Percentiles rank a stretch among this genome's conserved stretches.
Conservation (phyloP, 2,113 vertebrate genomes). For the Tonatia bakeri region DNA sequence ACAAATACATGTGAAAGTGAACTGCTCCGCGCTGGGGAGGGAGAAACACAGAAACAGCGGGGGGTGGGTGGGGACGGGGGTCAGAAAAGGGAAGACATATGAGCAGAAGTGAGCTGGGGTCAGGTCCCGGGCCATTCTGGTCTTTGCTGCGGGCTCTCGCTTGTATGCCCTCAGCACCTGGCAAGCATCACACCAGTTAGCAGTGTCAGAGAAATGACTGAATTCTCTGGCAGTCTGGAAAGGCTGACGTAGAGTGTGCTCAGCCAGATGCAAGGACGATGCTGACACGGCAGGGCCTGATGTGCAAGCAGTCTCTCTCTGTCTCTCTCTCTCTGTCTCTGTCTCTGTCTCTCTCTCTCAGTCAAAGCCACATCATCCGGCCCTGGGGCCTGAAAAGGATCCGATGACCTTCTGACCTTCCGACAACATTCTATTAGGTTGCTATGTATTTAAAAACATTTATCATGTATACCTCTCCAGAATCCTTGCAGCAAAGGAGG, state of each 20-base stretch:
- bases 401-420: not conserved
- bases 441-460: not conserved
- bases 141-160: not conserved
- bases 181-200: not conserved
- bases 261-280: not conserved
- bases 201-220: not conserved
- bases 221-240: not conserved
- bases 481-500: not conserved
- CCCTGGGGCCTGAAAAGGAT: not conserved
- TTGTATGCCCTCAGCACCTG: not conserved
- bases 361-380: not conserved
- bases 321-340: too few relatives aligned
- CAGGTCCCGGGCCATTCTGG: not conserved
- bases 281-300: not conserved
- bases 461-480: not conserved
- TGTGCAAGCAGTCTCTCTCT: not conserved
- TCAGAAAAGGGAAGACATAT: not conserved
- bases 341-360: not conserved
- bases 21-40: rapidly evolving
- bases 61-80: rapidly evolving
- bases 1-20: not conserved
- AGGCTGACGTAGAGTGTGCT: rapidly evolving
- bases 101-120: not conserved
- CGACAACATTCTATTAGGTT: not conserved
- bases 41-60: not conserved